Evolutionary conservation across 2,888 invertebrate species (phyloP).

Genomic region (Heliconius aoede): DNA sequence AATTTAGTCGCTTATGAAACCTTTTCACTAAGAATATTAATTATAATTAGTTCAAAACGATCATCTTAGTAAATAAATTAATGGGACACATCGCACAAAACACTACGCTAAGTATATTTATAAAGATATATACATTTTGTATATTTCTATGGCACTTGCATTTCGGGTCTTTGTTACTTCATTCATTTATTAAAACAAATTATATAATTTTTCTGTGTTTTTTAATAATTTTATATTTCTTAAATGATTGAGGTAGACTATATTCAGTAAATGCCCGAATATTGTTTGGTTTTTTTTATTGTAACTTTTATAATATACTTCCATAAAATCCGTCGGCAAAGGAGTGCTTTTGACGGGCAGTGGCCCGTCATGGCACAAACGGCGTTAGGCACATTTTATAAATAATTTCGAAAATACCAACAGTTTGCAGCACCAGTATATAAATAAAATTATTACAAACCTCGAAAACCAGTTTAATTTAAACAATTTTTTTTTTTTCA

Average conservation of each 20-base stretch:
- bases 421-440: constrained; percentile 35
- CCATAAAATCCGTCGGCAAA: not conserved
- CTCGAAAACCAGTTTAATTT: not conserved
- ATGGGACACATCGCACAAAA: constrained; percentile 58
- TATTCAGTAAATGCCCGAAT: not conserved
- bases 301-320: constrained; percentile 1
- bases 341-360: too few relatives aligned
- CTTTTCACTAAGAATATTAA: constrained; percentile 28
- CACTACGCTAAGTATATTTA: constrained; percentile 48
- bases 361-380: too few relatives aligned
- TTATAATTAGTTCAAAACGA: constrained; percentile 44
- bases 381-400: constrained; percentile 25
- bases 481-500: constrained; percentile 10
- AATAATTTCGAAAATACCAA: constrained; percentile 13
- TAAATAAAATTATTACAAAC: not conserved
- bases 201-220: not conserved
- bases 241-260: constrained; percentile 1
- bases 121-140: constrained; percentile 47
- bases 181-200: not conserved
- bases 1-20: constrained; percentile 34
- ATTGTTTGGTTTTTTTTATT: not conserved
- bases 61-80: constrained; percentile 53
- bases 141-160: constrained; percentile 53
- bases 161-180: constrained; percentile 26
- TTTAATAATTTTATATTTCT: not conserved